Conservation (phyloP, 2,797 vertebrate species). For the Knipowitschia caucasica region DNA sequence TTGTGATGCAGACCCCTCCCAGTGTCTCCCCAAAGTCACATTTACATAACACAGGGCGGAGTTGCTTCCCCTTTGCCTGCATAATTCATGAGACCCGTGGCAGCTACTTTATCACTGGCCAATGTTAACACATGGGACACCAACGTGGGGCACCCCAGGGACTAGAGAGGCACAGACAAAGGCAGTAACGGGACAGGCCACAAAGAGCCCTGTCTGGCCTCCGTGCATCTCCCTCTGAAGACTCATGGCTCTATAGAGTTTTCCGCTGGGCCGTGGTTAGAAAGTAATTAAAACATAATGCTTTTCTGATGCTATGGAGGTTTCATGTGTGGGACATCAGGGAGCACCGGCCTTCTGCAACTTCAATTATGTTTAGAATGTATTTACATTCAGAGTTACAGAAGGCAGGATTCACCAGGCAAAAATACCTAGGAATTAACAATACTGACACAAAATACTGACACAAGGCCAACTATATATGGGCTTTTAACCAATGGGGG, state of each 20-base stretch:
- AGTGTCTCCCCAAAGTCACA: constrained; percentile 46
- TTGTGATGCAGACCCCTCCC: constrained; percentile 8
- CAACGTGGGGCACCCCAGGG: constrained; percentile 61
- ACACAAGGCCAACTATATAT: no score
- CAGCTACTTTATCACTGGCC: constrained; percentile 76
- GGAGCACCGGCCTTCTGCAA: constrained; percentile 16
- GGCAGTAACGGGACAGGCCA: constrained; percentile 47
- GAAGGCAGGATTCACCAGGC: not conserved
- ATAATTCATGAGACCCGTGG: constrained; percentile 76
- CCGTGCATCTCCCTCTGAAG: constrained; percentile 49
- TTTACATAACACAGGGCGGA: constrained; percentile 71
- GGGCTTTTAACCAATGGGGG: not conserved
- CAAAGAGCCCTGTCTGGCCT: constrained; percentile 61
- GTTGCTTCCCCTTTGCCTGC: constrained; percentile 51
- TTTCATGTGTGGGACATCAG: constrained; percentile 33
- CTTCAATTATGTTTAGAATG: constrained; percentile 16
- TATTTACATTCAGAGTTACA: not conserved
- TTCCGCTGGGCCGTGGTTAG: constrained; percentile 32
- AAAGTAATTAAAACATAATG: constrained; percentile 62
- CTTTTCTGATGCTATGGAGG: constrained; percentile 25
- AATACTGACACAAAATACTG: no score
- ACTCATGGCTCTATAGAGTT: constrained; percentile 46
- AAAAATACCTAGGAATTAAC: not conserved
- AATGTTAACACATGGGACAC: constrained; percentile 64
- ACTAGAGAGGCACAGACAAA: constrained; percentile 67